Evolutionary conservation across 2,113 vertebrate species (phyloP).

Genomic region (Chloropsis cyanopogon): DNA sequence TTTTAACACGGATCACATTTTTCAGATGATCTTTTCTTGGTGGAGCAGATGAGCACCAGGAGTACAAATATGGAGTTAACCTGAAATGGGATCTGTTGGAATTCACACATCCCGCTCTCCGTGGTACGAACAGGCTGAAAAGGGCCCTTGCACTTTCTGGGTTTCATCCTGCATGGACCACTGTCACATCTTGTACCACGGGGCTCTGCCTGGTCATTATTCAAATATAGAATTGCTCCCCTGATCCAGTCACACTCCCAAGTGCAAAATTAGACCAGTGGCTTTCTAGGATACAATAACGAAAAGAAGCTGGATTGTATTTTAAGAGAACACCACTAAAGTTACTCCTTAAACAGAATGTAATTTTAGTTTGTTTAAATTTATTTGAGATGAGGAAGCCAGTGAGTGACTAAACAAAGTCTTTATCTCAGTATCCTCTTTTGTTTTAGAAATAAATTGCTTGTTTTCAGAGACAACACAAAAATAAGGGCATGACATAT

Average conservation of each 20-base stretch:
- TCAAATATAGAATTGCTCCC: neutral
- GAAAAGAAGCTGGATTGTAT: neutral
- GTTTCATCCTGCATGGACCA: neutral
- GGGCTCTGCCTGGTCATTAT: neutral
- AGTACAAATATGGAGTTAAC: slow-evolving; percentile 17
- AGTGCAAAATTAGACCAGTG: neutral
- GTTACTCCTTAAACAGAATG: neutral
- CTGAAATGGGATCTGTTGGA: slow-evolving; percentile 55
- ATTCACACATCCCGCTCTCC: slow-evolving; percentile 26
- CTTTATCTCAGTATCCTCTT: neutral
- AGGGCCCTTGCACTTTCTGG: neutral
- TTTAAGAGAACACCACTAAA: neutral
- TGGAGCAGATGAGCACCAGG: slow-evolving; percentile 29
- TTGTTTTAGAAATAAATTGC: neutral
- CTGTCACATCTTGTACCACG: neutral
- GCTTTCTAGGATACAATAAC: neutral
- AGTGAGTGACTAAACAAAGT: neutral
- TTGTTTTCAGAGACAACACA: neutral
- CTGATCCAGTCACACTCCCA: neutral
- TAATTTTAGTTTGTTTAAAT: neutral
- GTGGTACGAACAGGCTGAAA: neutral
- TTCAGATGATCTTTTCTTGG: slow-evolving; percentile 13
- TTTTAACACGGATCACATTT: neutral
- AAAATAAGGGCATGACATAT: neutral
- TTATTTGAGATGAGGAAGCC: neutral